Evolutionary conservation across 2,888 invertebrate species (phyloP).

Genomic region (Arge pagana): DNA sequence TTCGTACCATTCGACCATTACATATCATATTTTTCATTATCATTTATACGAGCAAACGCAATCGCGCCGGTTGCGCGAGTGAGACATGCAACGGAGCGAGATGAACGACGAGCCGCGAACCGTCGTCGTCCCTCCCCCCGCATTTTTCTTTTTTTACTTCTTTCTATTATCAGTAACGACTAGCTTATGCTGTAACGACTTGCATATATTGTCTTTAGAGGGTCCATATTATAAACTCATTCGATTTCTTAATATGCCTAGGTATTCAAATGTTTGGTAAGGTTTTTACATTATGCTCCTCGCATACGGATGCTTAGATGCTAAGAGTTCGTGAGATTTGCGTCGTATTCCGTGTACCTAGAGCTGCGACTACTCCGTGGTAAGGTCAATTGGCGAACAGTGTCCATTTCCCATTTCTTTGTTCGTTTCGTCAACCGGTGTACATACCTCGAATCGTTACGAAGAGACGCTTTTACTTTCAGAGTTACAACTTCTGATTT

Average conservation of each 20-base stretch:
- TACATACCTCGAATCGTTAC: too few relatives aligned
- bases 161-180: conserved; percentile 35
- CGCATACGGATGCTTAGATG: background rate
- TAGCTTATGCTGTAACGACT: conserved; percentile 39
- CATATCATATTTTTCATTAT: too few relatives aligned
- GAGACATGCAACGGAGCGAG: conserved; percentile 35
- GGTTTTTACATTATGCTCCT: background rate
- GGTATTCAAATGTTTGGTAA: conserved; percentile 16
- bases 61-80: conserved; percentile 8
- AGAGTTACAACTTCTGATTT: too few relatives aligned
- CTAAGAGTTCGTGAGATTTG: background rate
- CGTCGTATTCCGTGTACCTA: conserved; percentile 32
- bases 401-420: too few relatives aligned
- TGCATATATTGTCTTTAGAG: conserved; percentile 41
- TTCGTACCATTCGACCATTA: too few relatives aligned
- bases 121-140: too few relatives aligned
- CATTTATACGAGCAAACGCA: conserved; percentile 6
- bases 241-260: conserved; percentile 3
- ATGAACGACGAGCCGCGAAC: too few relatives aligned
- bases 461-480: too few relatives aligned
- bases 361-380: conserved; percentile 29
- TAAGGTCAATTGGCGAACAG: conserved; percentile 41
- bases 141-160: too few relatives aligned
- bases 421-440: too few relatives aligned
- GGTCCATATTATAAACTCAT: conserved; percentile 29